Base-by-base conservation (phyloP, 2,888 invertebrate genomes). In the Mimachlamys varia region DNA sequence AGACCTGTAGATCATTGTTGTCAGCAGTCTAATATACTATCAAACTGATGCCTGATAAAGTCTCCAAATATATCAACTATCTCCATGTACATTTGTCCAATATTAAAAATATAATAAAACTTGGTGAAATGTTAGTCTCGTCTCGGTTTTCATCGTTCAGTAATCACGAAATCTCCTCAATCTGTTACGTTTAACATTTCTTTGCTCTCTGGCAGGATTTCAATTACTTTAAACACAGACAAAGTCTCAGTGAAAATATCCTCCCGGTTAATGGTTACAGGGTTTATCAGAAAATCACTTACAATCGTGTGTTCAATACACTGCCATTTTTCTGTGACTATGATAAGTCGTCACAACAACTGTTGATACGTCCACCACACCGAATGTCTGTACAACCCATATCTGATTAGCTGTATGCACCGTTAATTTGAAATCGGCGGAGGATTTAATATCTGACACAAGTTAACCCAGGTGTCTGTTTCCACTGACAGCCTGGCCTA, bases 391-490 rank as follows among this genome's bases (percentile, higher is more conserved):
- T 76, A 76, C 33, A 13, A 33, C 33, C 27, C 76, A 27, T 10
- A 76, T 33, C 76, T 76, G 76, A 76, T 76, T 33, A 76, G 27
- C 27, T 33, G 33, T 76, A 33, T 76, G 76, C 76, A 76, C 76
- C 76, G 76, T 76, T 76, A 27, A 76, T 76, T 76, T 76, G 76
- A 76, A 76, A 62, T 62, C n/a, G 62, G 62, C 22, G 33, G 76
- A 76, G 76, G 76, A 76, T 76, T 76, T 76, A 76, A 76, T 76
- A 76, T 76, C 76, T 76, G 76, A 76, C 76, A 76, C 13, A 12
- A 76, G 33, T 22, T 33, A 76, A 76, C 76, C 76, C 76, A 76
- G 76, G 76, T 76, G 76, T 76, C 33, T 27, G 76, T 15, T 27
- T 27, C 27, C 76, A 76, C 33, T 10, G 76, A 76, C 76, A 33